Evolutionary conservation across 2,113 vertebrate genomes (phyloP).

Genomic region (Spheniscus mendiculus): DNA sequence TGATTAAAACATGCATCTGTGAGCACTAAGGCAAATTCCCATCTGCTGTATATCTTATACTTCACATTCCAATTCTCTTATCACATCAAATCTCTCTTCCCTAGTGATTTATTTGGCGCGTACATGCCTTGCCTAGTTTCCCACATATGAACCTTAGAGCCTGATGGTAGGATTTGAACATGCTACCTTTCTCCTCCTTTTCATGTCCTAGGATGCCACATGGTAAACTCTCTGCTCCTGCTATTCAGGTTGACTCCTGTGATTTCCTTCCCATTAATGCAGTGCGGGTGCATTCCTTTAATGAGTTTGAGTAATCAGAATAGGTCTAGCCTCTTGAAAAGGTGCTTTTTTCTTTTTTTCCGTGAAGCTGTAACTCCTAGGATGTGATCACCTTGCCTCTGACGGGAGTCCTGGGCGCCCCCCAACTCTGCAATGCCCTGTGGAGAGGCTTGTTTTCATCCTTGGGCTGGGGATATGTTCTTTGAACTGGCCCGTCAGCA

Average conservation of each 20-base stretch:
- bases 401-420: fast-evolving
- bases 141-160: not conserved
- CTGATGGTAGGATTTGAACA: not conserved
- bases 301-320: not conserved
- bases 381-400: not conserved
- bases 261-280: not conserved
- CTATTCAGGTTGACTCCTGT: not conserved
- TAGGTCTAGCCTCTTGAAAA: not conserved
- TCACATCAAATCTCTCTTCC: not conserved
- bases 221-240: not conserved
- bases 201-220: not conserved
- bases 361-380: not conserved
- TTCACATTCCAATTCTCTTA: not conserved
- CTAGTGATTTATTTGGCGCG: not conserved
- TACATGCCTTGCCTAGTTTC: not conserved
- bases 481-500: not conserved
- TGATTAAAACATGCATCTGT: not conserved
- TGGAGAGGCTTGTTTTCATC: not conserved
- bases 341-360: fast-evolving
- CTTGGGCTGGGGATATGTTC: not conserved
- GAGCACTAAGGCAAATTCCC: not conserved
- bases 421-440: not conserved
- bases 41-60: not conserved
- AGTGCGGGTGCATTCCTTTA: not conserved
- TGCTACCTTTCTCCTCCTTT: not conserved